Base-by-base conservation (phyloP, 2,797 vertebrate species). In the Delichon dasypus region DNA sequence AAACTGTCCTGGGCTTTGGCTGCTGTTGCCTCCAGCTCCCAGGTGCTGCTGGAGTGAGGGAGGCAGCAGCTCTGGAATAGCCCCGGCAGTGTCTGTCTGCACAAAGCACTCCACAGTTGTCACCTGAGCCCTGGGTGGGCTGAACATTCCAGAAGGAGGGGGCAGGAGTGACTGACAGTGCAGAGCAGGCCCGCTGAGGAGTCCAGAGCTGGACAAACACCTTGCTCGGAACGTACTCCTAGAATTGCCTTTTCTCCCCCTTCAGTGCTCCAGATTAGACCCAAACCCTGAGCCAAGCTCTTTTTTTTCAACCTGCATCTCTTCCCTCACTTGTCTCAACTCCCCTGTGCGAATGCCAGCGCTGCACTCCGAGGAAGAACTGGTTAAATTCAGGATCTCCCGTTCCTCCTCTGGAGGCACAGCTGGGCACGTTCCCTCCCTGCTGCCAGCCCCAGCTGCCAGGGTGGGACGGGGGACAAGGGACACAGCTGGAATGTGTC, bases 281-380 rank as follows among this genome's bases (percentile, higher is more conserved):
- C 51, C 50, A 61, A 44, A 74, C 21, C 32, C 77, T 45, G 26
- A 83, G 70, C 81, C 73, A 44, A 47, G 48, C 21, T 44, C 10
- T 60, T 36, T 60, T 62, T 38, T 66, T 44, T 66, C 17, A 75
- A 32, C 27, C 26, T 34, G 1, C 5, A 6, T 44, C 44, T 47
- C 26, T 50, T 51, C 60, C 72, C 45, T 66, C 3, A 0, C 34
- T 47, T 38, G 34, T 55, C 57, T 77, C 17, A 5, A 22, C 12
- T 27, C 42, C 29, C 20, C 25, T 8, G 25, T 1, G 7, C 13
- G 34, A 34, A 34, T 42, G 34, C 62, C 26, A 4, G 58, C 0
- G 9, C 23, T 38, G 25, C 25, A 4, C 36, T 19, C 30, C 15
- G 58, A 54, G 48, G 50, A 51, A 7, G 17, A 38, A 6, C 45